Percentiles rank a stretch among this genome's conserved stretches.
These are phyloP conservation scores for Sebastes matsubarae DNA, from an alignment of 2,797 vertebrate species.

Conservation along the genomic window DNA sequence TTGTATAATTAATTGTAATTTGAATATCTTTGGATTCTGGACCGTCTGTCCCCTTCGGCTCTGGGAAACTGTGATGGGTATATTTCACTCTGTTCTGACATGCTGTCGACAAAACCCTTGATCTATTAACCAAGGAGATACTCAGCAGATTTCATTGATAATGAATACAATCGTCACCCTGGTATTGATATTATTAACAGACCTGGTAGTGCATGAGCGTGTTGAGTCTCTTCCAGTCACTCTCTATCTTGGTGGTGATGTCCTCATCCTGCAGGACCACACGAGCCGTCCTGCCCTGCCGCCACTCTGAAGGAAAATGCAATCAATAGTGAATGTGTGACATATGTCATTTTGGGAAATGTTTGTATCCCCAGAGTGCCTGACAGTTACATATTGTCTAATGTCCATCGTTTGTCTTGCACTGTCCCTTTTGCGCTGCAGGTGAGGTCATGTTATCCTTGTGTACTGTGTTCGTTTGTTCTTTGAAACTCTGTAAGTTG, in stretches of 20 bases:
- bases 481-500: slow-evolving; percentile 15
- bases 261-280: slow-evolving; percentile 97
- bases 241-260: slow-evolving; percentile 98
- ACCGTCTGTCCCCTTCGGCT: too few species aligned
- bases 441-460: slow-evolving; percentile 10
- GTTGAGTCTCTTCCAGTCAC: slow-evolving; percentile 96
- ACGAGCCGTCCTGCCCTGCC: slow-evolving; percentile 92
- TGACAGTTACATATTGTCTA: slow-evolving; percentile 18
- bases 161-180: neutral
- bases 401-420: neutral
- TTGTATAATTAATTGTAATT: neutral
- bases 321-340: slow-evolving; percentile 17
- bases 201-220: slow-evolving; percentile 97
- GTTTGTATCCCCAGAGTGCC: neutral
- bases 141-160: neutral
- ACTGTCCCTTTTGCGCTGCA: neutral
- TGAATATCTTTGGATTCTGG: neutral
- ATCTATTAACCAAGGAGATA: neutral
- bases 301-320: slow-evolving; percentile 87
- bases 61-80: neutral
- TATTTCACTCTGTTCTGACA: neutral
- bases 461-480: neutral
- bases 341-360: slow-evolving; percentile 3
- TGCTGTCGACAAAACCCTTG: neutral
- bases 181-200: neutral